A percentile compares a stretch with the other conserved stretches of the same genome.
These are phyloP conservation scores for Listronotus oregonensis DNA, from an alignment of 1,140 invertebrate species.

Conservation along the genomic window DNA sequence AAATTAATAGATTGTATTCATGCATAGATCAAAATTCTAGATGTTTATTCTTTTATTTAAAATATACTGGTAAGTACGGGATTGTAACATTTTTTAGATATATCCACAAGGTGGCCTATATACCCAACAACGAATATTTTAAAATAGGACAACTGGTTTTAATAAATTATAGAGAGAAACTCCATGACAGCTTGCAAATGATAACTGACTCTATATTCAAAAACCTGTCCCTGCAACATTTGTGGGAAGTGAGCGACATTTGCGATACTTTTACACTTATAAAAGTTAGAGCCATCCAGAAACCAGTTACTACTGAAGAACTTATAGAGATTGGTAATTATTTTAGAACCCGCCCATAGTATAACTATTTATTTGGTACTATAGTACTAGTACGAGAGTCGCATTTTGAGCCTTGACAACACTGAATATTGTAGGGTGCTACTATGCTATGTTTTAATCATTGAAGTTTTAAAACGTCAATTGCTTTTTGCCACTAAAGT, in stretches of 20 bases:
- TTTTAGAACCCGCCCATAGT: too few relatives aligned
- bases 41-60: too few relatives aligned
- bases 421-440: too few relatives aligned
- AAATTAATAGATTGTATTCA: too few relatives aligned
- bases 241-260: constrained; percentile 46
- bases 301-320: constrained; percentile 56
- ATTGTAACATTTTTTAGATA: constrained; percentile 18
- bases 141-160: constrained; percentile 39
- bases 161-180: constrained; percentile 35
- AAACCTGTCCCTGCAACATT: constrained; percentile 39
- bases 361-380: too few relatives aligned
- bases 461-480: too few relatives aligned
- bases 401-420: too few relatives aligned
- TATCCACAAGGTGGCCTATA: constrained; percentile 38
- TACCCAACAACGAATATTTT: constrained; percentile 44
- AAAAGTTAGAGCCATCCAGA: constrained; percentile 34
- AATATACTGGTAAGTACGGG: too few relatives aligned
- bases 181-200: constrained; percentile 32
- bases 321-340: constrained; percentile 68
- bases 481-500: too few relatives aligned
- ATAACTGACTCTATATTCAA: constrained; percentile 38
- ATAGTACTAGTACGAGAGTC: too few relatives aligned
- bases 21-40: too few relatives aligned
- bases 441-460: too few relatives aligned
- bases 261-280: constrained; percentile 44